Conservation (phyloP, 2,797 vertebrate species). For the Poliocrania exsul region DNA sequence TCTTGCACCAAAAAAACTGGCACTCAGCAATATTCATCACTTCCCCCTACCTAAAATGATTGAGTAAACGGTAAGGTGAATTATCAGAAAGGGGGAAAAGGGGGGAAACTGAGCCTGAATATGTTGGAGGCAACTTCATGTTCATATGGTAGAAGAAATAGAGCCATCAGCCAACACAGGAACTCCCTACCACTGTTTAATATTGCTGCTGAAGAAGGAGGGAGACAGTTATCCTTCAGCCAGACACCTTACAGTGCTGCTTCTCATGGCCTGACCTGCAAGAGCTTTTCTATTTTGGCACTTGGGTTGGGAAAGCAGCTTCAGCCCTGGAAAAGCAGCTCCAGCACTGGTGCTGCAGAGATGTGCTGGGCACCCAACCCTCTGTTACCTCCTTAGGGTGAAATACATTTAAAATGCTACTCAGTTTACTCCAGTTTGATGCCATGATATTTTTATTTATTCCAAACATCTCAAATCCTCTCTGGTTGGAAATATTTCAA, state of each 20-base stretch:
- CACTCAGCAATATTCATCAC: constrained; percentile 79
- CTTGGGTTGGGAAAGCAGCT: background rate
- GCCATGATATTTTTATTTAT: background rate
- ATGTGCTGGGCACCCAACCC: background rate
- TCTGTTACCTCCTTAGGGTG: background rate
- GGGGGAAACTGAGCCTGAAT: constrained; percentile 20
- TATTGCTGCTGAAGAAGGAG: background rate
- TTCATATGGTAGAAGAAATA: background rate
- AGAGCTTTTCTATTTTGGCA: constrained; percentile 12
- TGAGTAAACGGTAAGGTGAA: constrained; percentile 65
- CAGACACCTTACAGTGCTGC: background rate
- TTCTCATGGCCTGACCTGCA: background rate
- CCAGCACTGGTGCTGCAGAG: background rate
- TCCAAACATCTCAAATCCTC: background rate
- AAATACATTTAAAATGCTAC: background rate
- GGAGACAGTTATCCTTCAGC: background rate
- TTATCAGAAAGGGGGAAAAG: constrained; percentile 46
- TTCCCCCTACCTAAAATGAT: constrained; percentile 68
- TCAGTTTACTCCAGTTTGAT: background rate
- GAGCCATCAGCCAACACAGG: background rate
- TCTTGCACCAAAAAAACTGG: constrained; percentile 78
- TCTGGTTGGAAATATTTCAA: background rate
- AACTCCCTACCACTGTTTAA: background rate
- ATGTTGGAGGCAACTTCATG: background rate
- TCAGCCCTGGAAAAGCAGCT: background rate